Evolutionary conservation across 2,797 vertebrate species (phyloP).

Genomic region (Xenops minutus): DNA sequence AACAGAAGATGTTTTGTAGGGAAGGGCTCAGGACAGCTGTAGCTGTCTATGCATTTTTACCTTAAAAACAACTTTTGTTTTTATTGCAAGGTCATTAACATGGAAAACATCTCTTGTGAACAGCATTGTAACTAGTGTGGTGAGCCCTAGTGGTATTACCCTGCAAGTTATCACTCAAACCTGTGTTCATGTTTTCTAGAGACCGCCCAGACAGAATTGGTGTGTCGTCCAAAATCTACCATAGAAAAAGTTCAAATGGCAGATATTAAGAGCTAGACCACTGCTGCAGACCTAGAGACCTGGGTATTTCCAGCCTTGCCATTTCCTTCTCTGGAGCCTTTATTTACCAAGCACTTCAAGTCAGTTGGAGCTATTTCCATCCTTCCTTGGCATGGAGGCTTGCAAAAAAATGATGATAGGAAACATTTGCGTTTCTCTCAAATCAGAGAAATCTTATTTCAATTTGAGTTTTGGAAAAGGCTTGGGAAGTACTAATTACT

Average conservation of each 20-base stretch:
- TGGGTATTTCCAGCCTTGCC: background rate
- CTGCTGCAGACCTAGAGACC: background rate
- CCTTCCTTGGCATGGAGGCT: background rate
- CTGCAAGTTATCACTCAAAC: background rate
- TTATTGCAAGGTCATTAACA: background rate
- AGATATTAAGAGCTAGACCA: background rate
- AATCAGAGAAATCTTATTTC: conserved; percentile 5
- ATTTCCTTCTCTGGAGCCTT: background rate
- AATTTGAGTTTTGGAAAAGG: conserved; percentile 12
- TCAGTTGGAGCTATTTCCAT: background rate
- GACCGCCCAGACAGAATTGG: background rate
- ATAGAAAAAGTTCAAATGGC: background rate
- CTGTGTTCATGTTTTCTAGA: background rate
- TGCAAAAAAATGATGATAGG: background rate
- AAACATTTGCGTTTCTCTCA: background rate
- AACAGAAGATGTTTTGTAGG: background rate
- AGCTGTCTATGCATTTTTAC: background rate
- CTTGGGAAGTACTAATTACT: conserved; percentile 6
- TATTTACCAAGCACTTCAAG: background rate
- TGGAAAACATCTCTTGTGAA: background rate
- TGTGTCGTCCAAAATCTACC: background rate
- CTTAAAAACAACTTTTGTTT: background rate
- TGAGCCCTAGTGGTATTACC: background rate
- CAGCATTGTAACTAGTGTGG: background rate
- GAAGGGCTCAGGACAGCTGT: background rate